phyloP scores from a whole-genome alignment of 2,888 invertebrate genomes.

The Ecdyonurus torrentis region DNA sequence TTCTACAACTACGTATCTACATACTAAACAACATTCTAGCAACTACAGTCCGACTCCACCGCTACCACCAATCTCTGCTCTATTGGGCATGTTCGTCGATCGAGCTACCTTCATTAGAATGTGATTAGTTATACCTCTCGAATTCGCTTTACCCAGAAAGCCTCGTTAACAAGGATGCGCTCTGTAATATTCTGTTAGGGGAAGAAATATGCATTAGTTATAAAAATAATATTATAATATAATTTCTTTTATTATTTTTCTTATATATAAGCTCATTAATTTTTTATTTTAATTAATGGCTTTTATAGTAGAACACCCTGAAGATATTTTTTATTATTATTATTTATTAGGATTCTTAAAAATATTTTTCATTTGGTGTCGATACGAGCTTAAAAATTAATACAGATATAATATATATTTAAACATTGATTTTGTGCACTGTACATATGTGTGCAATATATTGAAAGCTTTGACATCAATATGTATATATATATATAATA shows the following conservation, averaged over 20 bases:
- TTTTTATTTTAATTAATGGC: too few species aligned
- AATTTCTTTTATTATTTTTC: too few species aligned
- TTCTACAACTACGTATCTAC: neutral
- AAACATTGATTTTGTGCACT: neutral
- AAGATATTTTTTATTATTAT: too few species aligned
- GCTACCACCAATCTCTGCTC: neutral
- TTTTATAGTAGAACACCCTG: too few species aligned
- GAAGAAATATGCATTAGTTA: slow-evolving; percentile 1
- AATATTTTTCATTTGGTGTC: too few species aligned
- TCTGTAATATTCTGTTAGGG: slow-evolving; percentile 86
- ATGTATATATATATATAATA: neutral
- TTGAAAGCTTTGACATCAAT: neutral
- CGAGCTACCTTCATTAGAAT: neutral
- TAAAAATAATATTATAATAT: neutral
- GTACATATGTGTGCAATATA: neutral
- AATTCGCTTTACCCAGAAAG: slow-evolving; percentile 81
- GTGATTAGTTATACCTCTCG: slow-evolving; percentile 54
- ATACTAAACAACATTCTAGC: neutral
- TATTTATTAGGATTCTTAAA: too few species aligned
- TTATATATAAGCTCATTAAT: too few species aligned
- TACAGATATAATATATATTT: neutral
- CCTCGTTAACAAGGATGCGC: slow-evolving; percentile 88
- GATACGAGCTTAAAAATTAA: too few species aligned
- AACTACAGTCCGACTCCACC: neutral
- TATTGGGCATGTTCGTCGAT: neutral